Percentiles rank a stretch among this genome's conserved stretches.
These are phyloP conservation scores for Fragum whitleyi DNA, from an alignment of 2,888 invertebrate genomes.

Conservation along the genomic window DNA sequence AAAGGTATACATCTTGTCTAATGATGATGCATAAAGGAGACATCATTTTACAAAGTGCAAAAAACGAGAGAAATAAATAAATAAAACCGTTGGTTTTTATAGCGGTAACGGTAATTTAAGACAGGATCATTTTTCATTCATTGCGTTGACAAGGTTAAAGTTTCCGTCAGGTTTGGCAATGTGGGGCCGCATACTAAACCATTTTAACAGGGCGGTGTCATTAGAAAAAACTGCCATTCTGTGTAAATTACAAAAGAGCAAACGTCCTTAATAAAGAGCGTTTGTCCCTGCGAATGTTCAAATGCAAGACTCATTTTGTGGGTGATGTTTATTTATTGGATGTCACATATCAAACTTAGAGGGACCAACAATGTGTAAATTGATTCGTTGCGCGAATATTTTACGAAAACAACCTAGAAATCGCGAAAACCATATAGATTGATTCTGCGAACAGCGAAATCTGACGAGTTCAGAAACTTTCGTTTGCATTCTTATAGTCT, in stretches of 20 bases:
- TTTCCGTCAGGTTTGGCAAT: constrained; percentile 24
- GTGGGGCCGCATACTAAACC: background rate
- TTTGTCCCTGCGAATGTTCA: too few species aligned
- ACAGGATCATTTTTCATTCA: constrained; percentile 9
- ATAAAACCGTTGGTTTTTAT: background rate
- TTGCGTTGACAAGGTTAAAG: constrained; percentile 17
- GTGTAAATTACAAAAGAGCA: background rate
- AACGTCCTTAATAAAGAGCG: too few species aligned
- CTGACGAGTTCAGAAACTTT: too few species aligned
- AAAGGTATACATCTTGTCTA: background rate
- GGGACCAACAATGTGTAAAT: too few species aligned
- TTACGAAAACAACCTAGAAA: too few species aligned
- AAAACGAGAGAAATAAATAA: constrained; percentile 1
- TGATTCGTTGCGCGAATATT: too few species aligned
- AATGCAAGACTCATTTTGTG: too few species aligned
- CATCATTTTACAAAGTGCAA: background rate
- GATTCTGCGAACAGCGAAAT: too few species aligned
- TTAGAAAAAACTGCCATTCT: background rate
- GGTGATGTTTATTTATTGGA: too few species aligned
- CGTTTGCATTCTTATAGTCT: too few species aligned
- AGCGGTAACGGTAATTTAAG: constrained; percentile 13
- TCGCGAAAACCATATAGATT: too few species aligned
- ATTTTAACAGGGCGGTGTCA: background rate
- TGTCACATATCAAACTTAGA: too few species aligned
- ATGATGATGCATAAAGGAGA: background rate